These are phyloP conservation scores for Drosophila kokeensis DNA, from an alignment of 2,888 invertebrate species.

Conservation along the genomic window DNA sequence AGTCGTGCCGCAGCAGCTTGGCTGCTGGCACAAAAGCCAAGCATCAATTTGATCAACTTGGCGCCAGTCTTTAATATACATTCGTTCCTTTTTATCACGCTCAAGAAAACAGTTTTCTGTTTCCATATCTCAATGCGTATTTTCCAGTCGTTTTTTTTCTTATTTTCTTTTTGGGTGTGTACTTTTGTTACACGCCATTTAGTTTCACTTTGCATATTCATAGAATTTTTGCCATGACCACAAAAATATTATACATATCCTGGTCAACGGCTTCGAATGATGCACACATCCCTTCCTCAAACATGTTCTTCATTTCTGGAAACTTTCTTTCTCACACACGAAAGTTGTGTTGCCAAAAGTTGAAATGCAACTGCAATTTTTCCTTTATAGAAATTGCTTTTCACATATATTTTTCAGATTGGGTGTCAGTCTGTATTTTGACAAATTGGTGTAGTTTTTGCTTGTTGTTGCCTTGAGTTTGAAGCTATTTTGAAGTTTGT, in stretches of 20 bases:
- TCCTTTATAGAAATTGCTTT: slow-evolving; percentile 64
- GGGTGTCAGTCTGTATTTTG: slow-evolving; percentile 19
- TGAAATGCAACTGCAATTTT: slow-evolving; percentile 60
- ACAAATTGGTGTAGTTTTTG: slow-evolving; percentile 47
- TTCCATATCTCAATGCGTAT: slow-evolving; percentile 1
- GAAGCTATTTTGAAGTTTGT: slow-evolving; percentile 70
- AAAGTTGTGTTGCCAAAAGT: slow-evolving; percentile 55
- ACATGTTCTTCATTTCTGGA: slow-evolving; percentile 20
- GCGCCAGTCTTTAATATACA: slow-evolving; percentile 75
- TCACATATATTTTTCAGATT: slow-evolving; percentile 21
- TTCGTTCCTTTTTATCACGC: slow-evolving; percentile 33
- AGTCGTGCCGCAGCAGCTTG: slow-evolving; percentile 49
- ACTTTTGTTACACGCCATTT: slow-evolving; percentile 73
- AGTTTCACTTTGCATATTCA: slow-evolving; percentile 72
- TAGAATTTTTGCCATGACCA: slow-evolving; percentile 47
- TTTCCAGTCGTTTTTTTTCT: slow-evolving; percentile 27
- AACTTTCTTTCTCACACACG: slow-evolving; percentile 1
- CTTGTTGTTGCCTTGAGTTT: slow-evolving; percentile 46
- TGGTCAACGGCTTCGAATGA: slow-evolving; percentile 40
- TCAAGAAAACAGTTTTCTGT: slow-evolving; percentile 16
- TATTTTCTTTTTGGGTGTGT: slow-evolving; percentile 20
- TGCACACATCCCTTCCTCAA: slow-evolving; percentile 25
- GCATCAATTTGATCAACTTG: slow-evolving; percentile 78
- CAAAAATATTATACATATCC: slow-evolving; percentile 44
- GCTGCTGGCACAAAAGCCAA: slow-evolving; percentile 66